These are phyloP conservation scores for Naja naja DNA, from an alignment of 2,113 vertebrate species.

Conservation along the genomic window DNA sequence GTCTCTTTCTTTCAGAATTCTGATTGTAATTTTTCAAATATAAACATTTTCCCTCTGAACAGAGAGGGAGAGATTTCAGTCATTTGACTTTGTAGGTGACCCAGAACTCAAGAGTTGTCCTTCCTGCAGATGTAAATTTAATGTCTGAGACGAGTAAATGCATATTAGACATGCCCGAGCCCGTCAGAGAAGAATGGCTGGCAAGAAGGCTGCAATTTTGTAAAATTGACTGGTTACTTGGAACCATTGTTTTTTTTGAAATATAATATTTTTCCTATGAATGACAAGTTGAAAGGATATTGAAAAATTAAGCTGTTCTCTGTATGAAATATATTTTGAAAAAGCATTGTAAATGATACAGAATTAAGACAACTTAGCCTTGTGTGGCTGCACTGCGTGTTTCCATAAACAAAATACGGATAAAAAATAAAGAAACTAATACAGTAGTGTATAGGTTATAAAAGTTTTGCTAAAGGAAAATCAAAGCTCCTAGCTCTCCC, in stretches of 20 bases:
- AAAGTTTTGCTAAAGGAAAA: not conserved
- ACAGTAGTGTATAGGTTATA: not conserved
- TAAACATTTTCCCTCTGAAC: not conserved
- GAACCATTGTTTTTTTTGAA: conserved; percentile 28
- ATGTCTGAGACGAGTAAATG: not conserved
- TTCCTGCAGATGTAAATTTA: not conserved
- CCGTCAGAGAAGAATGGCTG: not conserved
- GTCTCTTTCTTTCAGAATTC: not conserved
- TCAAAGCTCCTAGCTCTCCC: not conserved
- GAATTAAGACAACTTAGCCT: not conserved
- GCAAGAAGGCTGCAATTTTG: not conserved
- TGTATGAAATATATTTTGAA: not conserved
- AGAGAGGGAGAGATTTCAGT: not conserved
- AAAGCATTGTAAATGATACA: not conserved
- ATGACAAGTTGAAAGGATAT: not conserved
- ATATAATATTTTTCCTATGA: conserved; percentile 38
- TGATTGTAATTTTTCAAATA: not conserved
- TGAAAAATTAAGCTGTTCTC: not conserved
- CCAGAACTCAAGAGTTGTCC: not conserved
- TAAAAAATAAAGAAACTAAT: not conserved
- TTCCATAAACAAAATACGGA: not conserved
- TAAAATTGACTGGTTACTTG: conserved; percentile 5
- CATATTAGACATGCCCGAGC: not conserved
- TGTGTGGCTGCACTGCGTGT: not conserved
- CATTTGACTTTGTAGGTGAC: not conserved